phyloP scores from a whole-genome alignment of 2,113 vertebrate species.

The Opisthocomus hoazin region DNA sequence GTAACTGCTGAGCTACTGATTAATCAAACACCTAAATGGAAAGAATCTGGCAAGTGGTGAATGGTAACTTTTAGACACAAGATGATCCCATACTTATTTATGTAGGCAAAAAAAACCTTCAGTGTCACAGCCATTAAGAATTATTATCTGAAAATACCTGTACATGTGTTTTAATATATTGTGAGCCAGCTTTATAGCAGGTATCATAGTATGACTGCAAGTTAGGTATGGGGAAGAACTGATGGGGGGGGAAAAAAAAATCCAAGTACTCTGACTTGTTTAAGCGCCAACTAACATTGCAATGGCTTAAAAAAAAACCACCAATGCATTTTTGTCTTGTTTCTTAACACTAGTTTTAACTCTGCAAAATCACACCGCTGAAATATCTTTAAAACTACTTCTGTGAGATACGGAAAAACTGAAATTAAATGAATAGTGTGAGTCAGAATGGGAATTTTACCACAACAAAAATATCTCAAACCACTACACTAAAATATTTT shows the following conservation, averaged over 20 bases:
- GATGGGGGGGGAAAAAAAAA: neutral
- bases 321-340: neutral
- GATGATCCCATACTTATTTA: neutral
- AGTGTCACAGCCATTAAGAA: neutral
- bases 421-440: neutral
- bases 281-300: neutral
- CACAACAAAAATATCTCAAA: neutral
- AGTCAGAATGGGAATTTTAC: neutral
- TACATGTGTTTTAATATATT: neutral
- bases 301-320: neutral
- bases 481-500: neutral
- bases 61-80: neutral
- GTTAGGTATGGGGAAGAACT: neutral
- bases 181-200: neutral
- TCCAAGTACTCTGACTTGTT: neutral
- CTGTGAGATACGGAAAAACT: neutral
- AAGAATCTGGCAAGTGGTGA: neutral
- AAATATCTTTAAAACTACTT: neutral
- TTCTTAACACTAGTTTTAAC: neutral
- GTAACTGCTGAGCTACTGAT: neutral
- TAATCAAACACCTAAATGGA: slow-evolving; percentile 7
- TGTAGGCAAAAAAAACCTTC: neutral
- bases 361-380: neutral
- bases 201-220: neutral
- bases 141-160: neutral